These are phyloP conservation scores for Phytoseiulus persimilis DNA, from an alignment of 2,888 invertebrate species.

Conservation along the genomic window DNA sequence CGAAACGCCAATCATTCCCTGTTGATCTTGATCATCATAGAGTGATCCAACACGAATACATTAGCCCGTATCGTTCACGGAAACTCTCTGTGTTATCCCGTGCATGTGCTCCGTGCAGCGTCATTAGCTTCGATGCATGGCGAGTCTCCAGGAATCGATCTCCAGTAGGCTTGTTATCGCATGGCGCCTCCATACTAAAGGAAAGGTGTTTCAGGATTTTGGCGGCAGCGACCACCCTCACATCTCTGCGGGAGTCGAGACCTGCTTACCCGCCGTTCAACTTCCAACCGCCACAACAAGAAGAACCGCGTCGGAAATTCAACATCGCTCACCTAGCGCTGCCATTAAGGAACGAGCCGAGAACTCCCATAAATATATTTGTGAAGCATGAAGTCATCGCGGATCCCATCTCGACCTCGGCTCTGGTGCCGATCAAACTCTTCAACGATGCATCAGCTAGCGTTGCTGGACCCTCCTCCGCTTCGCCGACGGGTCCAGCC, in stretches of 20 bases:
- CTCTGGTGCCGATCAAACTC: background rate
- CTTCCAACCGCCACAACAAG: background rate
- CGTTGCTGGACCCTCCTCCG: background rate
- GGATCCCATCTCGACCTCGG: background rate
- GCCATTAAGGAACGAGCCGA: background rate
- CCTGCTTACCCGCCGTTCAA: background rate
- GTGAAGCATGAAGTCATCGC: background rate
- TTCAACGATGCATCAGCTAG: background rate
- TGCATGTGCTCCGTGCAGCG: too few relatives aligned
- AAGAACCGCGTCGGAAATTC: background rate
- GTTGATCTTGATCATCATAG: too few relatives aligned
- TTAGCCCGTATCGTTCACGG: too few relatives aligned
- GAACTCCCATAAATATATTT: background rate
- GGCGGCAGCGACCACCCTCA: background rate
- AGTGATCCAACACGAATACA: too few relatives aligned
- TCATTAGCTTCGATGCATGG: too few relatives aligned
- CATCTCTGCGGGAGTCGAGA: background rate
- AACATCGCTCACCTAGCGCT: background rate
- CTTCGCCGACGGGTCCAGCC: background rate
- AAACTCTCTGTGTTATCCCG: too few relatives aligned
- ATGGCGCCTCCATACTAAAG: background rate
- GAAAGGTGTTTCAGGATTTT: background rate
- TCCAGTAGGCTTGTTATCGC: too few relatives aligned
- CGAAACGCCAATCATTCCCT: too few relatives aligned
- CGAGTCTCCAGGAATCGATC: too few relatives aligned